These are phyloP conservation scores for Sclerurus mexicanus DNA, from an alignment of 2,113 vertebrate genomes.

Conservation along the genomic window DNA sequence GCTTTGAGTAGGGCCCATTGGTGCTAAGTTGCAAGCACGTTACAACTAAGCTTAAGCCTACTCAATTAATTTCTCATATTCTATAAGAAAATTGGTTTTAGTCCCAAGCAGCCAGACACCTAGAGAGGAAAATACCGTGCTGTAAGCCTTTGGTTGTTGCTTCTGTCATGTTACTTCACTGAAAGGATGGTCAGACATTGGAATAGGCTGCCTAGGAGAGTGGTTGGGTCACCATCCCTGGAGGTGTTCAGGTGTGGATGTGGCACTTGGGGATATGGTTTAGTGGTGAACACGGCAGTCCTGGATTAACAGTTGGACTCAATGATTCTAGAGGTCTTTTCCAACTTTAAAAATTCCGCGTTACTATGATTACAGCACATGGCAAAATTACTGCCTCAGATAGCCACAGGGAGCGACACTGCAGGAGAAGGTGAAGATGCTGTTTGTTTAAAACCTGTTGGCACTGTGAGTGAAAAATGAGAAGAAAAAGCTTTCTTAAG, in stretches of 20 bases:
- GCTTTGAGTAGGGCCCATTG: background rate
- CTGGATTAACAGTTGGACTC: background rate
- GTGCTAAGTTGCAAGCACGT: background rate
- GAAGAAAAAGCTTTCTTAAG: background rate
- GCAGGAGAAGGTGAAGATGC: background rate
- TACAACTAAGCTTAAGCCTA: background rate
- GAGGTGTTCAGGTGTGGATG: background rate
- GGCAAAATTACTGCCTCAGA: background rate
- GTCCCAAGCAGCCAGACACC: background rate
- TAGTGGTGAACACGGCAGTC: background rate
- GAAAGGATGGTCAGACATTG: background rate
- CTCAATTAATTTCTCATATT: background rate
- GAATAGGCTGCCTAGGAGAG: background rate
- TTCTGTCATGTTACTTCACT: background rate
- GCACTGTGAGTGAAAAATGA: background rate
- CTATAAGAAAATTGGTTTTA: background rate
- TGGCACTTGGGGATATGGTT: background rate
- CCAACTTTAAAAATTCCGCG: background rate
- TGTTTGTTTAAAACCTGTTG: background rate
- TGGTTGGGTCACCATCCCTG: background rate
- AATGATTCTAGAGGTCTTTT: background rate
- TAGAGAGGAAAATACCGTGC: background rate
- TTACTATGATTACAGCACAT: background rate
- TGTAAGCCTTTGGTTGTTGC: background rate
- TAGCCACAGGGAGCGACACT: background rate